These are phyloP conservation scores for Nannospalax galili DNA, from an alignment of 2,113 vertebrate species.

Conservation along the genomic window DNA sequence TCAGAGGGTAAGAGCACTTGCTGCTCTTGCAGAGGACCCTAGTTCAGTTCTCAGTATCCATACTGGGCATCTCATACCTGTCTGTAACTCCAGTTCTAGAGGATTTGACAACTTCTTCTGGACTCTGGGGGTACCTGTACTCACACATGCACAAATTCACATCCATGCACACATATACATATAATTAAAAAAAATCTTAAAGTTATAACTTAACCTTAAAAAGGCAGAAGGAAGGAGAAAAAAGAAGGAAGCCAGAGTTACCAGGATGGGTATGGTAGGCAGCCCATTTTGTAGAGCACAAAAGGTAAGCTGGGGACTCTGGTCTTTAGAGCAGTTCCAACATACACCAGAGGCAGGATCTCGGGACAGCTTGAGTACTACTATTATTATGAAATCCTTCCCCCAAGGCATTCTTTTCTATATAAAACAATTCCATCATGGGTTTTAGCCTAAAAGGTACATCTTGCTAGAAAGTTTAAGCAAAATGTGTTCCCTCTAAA, in stretches of 20 bases:
- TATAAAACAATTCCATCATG: slow-evolving; percentile 20
- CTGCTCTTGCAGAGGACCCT: not conserved
- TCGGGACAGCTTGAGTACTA: not conserved
- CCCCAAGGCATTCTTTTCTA: not conserved
- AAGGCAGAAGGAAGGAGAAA: not conserved
- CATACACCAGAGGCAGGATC: not conserved
- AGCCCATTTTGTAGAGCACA: not conserved
- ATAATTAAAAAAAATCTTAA: not conserved
- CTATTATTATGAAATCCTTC: not conserved
- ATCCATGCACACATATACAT: not conserved
- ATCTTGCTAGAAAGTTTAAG: slow-evolving; percentile 43
- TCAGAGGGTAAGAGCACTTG: not conserved
- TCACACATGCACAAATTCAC: not conserved
- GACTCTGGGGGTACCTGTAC: not conserved
- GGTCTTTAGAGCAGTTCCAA: not conserved
- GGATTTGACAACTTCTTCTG: not conserved
- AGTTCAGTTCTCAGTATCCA: not conserved
- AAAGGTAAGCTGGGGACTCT: not conserved
- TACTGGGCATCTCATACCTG: too few species aligned
- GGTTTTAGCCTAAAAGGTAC: slow-evolving; percentile 29
- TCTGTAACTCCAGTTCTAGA: not conserved
- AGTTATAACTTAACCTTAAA: not conserved
- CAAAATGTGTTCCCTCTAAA: slow-evolving; percentile 43
- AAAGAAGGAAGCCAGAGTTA: not conserved
- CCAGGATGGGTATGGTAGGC: not conserved